Conservation (phyloP, 1,140 invertebrate species). For the Helicorthomorpha holstii region DNA sequence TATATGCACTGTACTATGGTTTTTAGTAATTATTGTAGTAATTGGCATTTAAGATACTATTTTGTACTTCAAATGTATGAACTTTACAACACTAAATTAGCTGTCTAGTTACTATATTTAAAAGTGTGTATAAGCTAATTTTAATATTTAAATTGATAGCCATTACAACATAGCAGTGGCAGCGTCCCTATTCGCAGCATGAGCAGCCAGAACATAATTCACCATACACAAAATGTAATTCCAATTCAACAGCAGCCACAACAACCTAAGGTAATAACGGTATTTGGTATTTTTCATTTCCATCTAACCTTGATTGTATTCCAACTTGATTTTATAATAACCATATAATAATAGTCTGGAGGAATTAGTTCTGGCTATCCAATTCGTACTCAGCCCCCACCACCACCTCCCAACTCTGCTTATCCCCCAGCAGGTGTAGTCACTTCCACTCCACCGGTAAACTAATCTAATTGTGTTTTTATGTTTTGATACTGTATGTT, state of each 20-base stretch:
- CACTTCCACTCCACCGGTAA: background rate
- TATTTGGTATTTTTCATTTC: background rate
- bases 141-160: too few species aligned
- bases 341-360: conserved; percentile 14
- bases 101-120: too few species aligned
- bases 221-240: background rate
- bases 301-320: background rate
- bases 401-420: conserved; percentile 11
- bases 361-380: conserved; percentile 38
- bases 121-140: too few species aligned
- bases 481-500: background rate
- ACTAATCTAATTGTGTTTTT: background rate
- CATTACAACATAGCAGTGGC: too few species aligned
- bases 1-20: background rate
- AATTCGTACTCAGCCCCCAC: conserved; percentile 22
- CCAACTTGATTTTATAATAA: background rate
- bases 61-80: too few species aligned
- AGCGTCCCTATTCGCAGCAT: too few species aligned
- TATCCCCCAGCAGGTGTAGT: background rate
- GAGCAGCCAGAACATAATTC: background rate
- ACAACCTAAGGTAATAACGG: too few species aligned
- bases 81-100: too few species aligned
- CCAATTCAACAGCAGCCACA: conserved; percentile 2
- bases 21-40: too few species aligned
- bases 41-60: too few species aligned